A percentile compares a stretch with the other conserved stretches of the same genome.
phyloP scores from a whole-genome alignment of 2,797 vertebrate genomes.

The Aeoliscus strigatus region DNA sequence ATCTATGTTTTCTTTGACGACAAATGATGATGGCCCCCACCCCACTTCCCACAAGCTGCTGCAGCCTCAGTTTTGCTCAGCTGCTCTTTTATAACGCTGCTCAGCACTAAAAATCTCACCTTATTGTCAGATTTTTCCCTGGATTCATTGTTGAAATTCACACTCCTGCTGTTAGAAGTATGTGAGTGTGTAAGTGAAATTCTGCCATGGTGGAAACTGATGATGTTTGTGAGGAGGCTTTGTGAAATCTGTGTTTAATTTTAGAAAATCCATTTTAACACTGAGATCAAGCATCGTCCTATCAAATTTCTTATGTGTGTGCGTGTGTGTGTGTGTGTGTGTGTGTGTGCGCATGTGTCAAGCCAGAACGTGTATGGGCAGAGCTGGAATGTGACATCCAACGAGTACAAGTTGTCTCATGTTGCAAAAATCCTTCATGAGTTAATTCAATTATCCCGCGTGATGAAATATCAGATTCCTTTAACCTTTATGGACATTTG shows the following conservation, averaged over 20 bases:
- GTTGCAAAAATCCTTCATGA: background rate
- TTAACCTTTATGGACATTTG: background rate
- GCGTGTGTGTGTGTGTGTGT: conserved; percentile 28
- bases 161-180: conserved; percentile 48
- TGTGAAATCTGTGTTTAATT: conserved; percentile 28
- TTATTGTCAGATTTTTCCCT: conserved; percentile 50
- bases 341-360: conserved; percentile 34
- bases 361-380: conserved; percentile 62
- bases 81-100: conserved; percentile 15
- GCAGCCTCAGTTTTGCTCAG: conserved; percentile 5
- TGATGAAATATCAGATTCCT: background rate
- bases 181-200: conserved; percentile 13
- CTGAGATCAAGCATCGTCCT: conserved; percentile 43
- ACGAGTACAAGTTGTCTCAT: conserved; percentile 19
- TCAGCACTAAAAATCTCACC: conserved; percentile 49
- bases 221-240: conserved; percentile 13
- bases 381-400: conserved; percentile 66
- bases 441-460: background rate
- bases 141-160: conserved; percentile 39
- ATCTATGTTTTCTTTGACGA: conserved; percentile 4
- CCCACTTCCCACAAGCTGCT: conserved; percentile 17
- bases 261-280: conserved; percentile 29
- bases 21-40: conserved; percentile 16
- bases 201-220: conserved; percentile 14
- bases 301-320: conserved; percentile 18